Evolutionary conservation across 2,113 vertebrate genomes (phyloP).

Genomic region (Peucedramus taeniatus): DNA sequence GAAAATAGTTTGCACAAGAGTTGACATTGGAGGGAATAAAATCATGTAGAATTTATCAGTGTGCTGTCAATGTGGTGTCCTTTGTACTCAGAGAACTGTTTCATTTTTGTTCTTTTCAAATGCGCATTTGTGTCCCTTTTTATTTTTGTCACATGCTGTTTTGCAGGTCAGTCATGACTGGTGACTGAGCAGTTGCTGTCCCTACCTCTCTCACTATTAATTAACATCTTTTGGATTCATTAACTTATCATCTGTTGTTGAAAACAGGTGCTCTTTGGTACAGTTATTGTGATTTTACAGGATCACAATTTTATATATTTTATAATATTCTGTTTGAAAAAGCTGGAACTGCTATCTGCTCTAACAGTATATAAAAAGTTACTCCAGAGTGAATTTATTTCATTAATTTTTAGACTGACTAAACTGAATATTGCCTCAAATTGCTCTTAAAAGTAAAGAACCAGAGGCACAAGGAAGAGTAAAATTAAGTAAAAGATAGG

Average conservation of each 20-base stretch:
- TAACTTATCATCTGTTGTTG: neutral
- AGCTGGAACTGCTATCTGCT: neutral
- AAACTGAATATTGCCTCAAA: neutral
- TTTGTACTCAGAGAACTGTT: neutral
- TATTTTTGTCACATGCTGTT: rapidly evolving
- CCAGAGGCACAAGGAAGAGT: neutral
- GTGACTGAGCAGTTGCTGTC: neutral
- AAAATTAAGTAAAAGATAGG: neutral
- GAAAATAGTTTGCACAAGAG: neutral
- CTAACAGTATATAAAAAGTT: neutral
- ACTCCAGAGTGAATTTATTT: neutral
- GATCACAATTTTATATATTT: too few relatives aligned
- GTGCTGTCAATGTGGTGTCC: neutral
- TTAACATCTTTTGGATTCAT: neutral
- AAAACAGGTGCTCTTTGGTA: neutral
- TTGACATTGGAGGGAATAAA: neutral
- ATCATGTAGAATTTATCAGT: neutral
- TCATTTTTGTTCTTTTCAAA: neutral
- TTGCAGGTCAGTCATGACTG: neutral
- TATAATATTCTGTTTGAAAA: neutral
- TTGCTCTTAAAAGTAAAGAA: neutral
- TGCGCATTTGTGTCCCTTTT: neutral
- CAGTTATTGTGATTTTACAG: neutral
- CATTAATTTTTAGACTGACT: neutral
- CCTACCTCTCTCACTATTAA: neutral